Percentiles rank a stretch among this genome's conserved stretches.
phyloP scores from a whole-genome alignment of 2,888 invertebrate species.

The Pandemis corylana region DNA sequence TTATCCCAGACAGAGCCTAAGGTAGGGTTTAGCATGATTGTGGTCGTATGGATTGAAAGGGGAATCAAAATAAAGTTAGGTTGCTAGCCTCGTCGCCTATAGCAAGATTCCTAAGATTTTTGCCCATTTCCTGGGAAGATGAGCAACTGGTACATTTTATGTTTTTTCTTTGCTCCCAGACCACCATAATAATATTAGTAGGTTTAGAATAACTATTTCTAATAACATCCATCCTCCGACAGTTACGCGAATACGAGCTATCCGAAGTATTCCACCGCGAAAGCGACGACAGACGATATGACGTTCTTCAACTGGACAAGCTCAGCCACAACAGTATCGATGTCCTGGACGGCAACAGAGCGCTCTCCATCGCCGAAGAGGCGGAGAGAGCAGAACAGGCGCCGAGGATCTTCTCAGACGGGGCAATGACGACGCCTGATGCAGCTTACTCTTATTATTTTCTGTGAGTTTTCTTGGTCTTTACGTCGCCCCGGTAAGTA shows the following conservation, averaged over 20 bases:
- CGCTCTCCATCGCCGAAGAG: conserved; percentile 91
- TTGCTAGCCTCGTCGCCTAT: too few relatives aligned
- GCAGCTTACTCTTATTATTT: conserved; percentile 78
- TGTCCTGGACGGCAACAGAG: conserved; percentile 88
- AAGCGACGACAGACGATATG: conserved; percentile 91
- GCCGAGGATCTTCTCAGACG: conserved; percentile 81
- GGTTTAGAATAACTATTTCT: too few relatives aligned
- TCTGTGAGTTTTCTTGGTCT: conserved; percentile 62
- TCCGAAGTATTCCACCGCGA: conserved; percentile 94
- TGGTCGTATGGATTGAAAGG: too few relatives aligned
- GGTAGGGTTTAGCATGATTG: too few relatives aligned
- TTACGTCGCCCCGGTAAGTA: too few relatives aligned
- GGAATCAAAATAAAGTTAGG: too few relatives aligned
- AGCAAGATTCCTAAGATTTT: too few relatives aligned
- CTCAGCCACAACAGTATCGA: conserved; percentile 84
- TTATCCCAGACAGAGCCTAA: too few relatives aligned
- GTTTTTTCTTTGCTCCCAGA: too few relatives aligned
- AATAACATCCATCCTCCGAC: conserved; percentile 45
- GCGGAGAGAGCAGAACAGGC: conserved; percentile 90
- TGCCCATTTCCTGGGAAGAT: too few relatives aligned
- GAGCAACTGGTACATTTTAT: too few relatives aligned
- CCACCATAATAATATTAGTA: too few relatives aligned
- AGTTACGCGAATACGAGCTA: conserved; percentile 95
- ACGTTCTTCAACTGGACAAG: conserved; percentile 87
- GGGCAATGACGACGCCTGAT: conserved; percentile 76